Base-by-base conservation (phyloP, 2,797 vertebrate species). In the Chloroceryle amazona region DNA sequence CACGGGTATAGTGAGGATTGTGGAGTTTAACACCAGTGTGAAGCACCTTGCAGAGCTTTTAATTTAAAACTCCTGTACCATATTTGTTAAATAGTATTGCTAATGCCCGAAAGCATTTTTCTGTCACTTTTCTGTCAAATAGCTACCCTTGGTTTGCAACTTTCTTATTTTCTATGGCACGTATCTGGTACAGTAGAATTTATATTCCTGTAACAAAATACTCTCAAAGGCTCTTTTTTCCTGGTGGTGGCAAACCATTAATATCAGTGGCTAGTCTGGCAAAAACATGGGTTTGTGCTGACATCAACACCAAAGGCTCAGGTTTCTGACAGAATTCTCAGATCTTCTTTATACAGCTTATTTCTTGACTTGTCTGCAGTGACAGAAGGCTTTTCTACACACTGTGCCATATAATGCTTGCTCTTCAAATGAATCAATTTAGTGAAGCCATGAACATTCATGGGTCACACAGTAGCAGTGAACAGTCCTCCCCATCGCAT, bases 341-440 rank as follows among this genome's bases (percentile, higher is more conserved):
- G 21, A 44, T 41, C 57, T 79, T 1, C 41, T 89, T 89, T 18
- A 28, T 35, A n/a, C 20, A 37, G 51, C 9, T 57, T 68, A 31
- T 71, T 94, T 74, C 47, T 85, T 71, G 31, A 46, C 26, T 47
- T 49, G 13, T 35, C 33, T n/a, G 6, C 25, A 35, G 28, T 54
- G 91, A 67, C 81, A 81, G 96, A 94, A 96, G 83, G 80, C 71
- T 97, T 96, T 98, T 95, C 74, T 84, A 72, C 67, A 25, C 33
- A 39, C 63, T 58, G 62, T 81, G 29, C 88, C 90, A 63, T 29
- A 5, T 51, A 72, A 46, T 66, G 42, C 10, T 82, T 89, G 51
- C 89, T 95, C 85, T 91, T 94, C 92, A 86, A 95, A 90, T 70
- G 65, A 90, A 92, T 93, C 70, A 35, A 10, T 79, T 70, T n/a